Evolutionary conservation across 2,797 vertebrate genomes (phyloP).

Genomic region (Acanthurus lineatus): DNA sequence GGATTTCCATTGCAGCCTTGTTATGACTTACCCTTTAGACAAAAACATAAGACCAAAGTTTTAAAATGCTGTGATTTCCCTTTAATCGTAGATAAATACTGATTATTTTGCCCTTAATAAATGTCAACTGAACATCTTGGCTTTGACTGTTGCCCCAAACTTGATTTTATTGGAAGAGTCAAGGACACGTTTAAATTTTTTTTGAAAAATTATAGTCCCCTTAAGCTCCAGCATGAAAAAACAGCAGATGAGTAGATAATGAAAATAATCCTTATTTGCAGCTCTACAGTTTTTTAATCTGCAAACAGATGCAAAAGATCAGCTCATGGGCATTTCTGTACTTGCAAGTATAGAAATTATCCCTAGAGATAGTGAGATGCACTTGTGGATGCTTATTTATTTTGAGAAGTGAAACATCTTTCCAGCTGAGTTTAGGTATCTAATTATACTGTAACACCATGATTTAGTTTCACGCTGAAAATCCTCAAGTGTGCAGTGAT

Average conservation of each 20-base stretch:
- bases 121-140: background rate
- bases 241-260: background rate
- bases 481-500: background rate
- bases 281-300: background rate
- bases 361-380: background rate
- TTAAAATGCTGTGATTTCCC: too few species aligned
- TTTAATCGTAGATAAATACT: background rate
- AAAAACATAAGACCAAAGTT: too few species aligned
- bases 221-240: background rate
- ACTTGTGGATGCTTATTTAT: background rate
- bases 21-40: too few species aligned
- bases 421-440: background rate
- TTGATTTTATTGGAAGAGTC: background rate
- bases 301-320: too few species aligned
- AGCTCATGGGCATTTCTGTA: background rate
- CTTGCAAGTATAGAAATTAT: background rate
- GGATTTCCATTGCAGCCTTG: too few species aligned
- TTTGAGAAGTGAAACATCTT: background rate
- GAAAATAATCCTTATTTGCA: background rate
- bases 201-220: background rate
- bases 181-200: background rate
- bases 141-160: background rate
- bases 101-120: background rate
- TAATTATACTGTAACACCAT: constrained; percentile 1
- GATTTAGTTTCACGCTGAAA: background rate